A percentile compares a stretch with the other conserved stretches of the same genome.
These are phyloP conservation scores for Enteromius mattozi DNA, from an alignment of 2,797 vertebrate genomes.

Conservation along the genomic window DNA sequence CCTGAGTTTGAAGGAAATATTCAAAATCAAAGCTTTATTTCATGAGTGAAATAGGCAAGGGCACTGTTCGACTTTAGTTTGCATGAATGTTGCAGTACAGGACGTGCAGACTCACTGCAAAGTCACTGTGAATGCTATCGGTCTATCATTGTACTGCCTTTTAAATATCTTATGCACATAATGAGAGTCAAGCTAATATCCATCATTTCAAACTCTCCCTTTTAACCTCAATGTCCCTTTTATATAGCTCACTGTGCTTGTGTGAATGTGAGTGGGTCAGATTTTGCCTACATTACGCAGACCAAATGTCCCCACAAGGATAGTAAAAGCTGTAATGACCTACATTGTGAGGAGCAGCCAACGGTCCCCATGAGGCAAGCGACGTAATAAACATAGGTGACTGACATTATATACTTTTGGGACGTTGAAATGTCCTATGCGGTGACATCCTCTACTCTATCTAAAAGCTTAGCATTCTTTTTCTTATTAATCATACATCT, in stretches of 20 bases:
- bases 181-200: conserved; percentile 37
- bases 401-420: conserved; percentile 16
- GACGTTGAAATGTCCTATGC: neutral
- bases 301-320: conserved; percentile 26
- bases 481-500: neutral
- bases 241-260: conserved; percentile 15
- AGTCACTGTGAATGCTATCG: conserved; percentile 33
- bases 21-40: conserved; percentile 12
- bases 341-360: conserved; percentile 1
- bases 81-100: conserved; percentile 13
- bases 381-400: neutral
- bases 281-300: neutral
- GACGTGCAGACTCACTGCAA: conserved; percentile 10
- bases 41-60: conserved; percentile 23
- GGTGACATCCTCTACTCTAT: neutral
- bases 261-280: conserved; percentile 13
- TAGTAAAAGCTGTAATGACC: conserved; percentile 30
- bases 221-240: conserved; percentile 36
- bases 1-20: neutral
- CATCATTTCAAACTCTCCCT: conserved; percentile 22
- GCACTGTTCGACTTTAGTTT: neutral
- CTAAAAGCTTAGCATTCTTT: neutral
- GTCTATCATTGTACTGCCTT: conserved; percentile 29
- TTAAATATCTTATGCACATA: conserved; percentile 43
- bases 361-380: neutral